phyloP scores from a whole-genome alignment of 2,888 invertebrate genomes.

The Endotricha flammealis region DNA sequence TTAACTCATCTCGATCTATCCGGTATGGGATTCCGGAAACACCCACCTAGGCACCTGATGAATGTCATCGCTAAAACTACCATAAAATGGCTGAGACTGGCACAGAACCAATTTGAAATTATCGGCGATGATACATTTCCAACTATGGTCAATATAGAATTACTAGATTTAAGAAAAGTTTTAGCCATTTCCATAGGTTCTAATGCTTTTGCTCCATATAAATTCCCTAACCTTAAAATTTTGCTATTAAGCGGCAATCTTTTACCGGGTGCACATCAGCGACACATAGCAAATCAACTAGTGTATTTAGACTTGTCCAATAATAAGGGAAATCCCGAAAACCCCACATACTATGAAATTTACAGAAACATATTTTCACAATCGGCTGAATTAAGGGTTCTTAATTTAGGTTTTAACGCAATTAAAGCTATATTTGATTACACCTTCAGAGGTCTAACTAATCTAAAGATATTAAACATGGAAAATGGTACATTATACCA shows the following conservation, averaged over 20 bases:
- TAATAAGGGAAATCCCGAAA: conserved; percentile 60
- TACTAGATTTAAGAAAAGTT: conserved; percentile 76
- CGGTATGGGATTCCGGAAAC: conserved; percentile 72
- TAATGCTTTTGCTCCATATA: conserved; percentile 60
- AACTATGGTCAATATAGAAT: conserved; percentile 70
- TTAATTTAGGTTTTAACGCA: conserved; percentile 76
- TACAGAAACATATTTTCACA: conserved; percentile 66
- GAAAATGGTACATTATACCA: conserved; percentile 73
- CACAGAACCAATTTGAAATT: conserved; percentile 77
- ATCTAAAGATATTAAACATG: conserved; percentile 66
- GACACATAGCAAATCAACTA: conserved; percentile 65
- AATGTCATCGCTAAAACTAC: conserved; percentile 69
- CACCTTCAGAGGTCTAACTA: conserved; percentile 69
- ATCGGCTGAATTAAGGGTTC: conserved; percentile 59
- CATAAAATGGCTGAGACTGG: conserved; percentile 63
- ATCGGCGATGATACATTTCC: conserved; percentile 73
- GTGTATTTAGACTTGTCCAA: conserved; percentile 70
- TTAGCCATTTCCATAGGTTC: conserved; percentile 62
- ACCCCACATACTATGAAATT: conserved; percentile 70
- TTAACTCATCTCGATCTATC: conserved; percentile 68
- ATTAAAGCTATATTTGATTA: conserved; percentile 68
- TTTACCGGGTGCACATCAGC: conserved; percentile 69
- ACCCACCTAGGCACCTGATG: conserved; percentile 63
- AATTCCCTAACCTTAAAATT: conserved; percentile 71
- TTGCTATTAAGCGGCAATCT: conserved; percentile 74